Evolutionary conservation across 2,888 invertebrate genomes (phyloP), one percentile per base, ranked within the genome.

Genomic region (Taphrorychus bicolor): DNA sequence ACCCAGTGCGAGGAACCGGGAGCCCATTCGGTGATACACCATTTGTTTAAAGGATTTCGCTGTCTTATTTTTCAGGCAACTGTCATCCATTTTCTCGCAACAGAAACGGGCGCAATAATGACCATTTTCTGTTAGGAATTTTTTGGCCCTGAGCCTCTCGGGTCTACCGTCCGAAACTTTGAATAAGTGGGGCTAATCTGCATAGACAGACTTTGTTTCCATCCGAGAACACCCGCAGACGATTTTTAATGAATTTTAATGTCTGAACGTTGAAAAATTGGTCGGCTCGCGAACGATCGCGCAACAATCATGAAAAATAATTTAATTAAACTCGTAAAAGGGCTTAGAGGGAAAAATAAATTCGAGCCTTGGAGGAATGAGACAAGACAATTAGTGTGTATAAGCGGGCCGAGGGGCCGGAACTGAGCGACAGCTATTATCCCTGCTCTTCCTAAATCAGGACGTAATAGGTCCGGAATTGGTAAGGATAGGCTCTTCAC

Each of bases 371-470:
- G 52, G 41, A 51, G 51, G 3, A 53, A 53, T 60, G 54, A 60
- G 54, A 66, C 66, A 56, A 66, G 59, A 66, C 66, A 66, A 66
- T 66, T 66, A 66, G 66, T 48, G 59, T 66, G 24, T 49, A 66
- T 54, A 23, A 42, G 23, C 59, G 22, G 64, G 49, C 18, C 24
- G 61, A 57, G 17, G 59, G 62, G 58, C 23, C 56, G 54, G 54
- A 52, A 22, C 23, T 58, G 59, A 67, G 61, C 61, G 66, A 66
- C 66, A 66, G 61, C 66, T 58, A 66, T 66, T 67, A 67, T 67
- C 67, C 60, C 48, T 58, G 53, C 32, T 59, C 58, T 59, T 67
- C 62, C 67, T 67, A 67, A 67, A 67, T 67, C 59, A 67, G 57
- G 52, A 41, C 61, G 48, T 56, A 62, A 58, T 62, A 67, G 62